Percentiles rank a stretch among this genome's conserved stretches.
Conservation (phyloP, 2,113 vertebrate genomes). For the Panthera leo region DNA sequence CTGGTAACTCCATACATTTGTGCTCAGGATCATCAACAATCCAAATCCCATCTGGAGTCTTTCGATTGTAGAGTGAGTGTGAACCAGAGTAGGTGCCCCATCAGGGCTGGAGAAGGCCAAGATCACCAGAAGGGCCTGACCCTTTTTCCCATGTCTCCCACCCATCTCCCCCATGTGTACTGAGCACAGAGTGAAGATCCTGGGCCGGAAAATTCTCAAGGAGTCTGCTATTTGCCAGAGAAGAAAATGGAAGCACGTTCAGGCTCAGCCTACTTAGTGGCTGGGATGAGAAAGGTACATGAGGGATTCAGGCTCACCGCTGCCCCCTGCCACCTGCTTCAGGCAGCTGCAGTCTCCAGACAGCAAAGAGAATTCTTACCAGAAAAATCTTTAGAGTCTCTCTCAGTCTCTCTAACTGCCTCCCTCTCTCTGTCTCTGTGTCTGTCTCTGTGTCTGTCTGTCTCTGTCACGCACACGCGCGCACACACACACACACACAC, state of each 20-base stretch:
- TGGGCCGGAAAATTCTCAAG: neutral
- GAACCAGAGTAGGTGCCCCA: neutral
- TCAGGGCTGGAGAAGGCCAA: no score
- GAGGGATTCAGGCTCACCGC: neutral
- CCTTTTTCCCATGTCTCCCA: neutral
- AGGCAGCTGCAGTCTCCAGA: neutral
- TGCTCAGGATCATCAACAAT: neutral
- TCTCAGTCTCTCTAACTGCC: neutral
- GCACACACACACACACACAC: neutral
- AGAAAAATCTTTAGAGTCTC: neutral
- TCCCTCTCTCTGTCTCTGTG: neutral
- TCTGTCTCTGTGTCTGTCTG: neutral
- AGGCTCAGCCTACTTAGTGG: neutral
- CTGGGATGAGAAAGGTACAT: fast-evolving
- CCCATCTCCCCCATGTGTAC: neutral
- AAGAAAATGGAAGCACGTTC: neutral
- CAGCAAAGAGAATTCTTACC: neutral
- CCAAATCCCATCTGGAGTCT: neutral
- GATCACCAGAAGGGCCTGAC: neutral
- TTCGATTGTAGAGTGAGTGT: fast-evolving
- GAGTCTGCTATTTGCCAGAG: neutral
- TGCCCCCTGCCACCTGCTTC: neutral
- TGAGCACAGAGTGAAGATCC: neutral
- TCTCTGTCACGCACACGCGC: neutral
- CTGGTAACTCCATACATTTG: neutral